Percentiles rank a stretch among this genome's conserved stretches.
phyloP scores from a whole-genome alignment of 1,140 invertebrate genomes.

The Cherax destructor region DNA sequence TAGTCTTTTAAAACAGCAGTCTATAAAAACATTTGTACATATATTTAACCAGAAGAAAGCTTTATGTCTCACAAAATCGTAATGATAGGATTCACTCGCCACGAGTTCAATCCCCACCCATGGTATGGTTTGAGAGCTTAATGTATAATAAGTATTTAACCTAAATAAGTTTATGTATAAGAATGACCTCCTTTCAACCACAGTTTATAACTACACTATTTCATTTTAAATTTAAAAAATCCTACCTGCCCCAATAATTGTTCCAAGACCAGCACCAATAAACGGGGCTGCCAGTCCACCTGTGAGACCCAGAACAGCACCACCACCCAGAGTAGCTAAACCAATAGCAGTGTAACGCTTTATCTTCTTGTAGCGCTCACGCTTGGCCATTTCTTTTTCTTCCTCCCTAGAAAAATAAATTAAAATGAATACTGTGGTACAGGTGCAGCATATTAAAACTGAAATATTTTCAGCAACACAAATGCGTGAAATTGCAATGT shows the following conservation, averaged over 20 bases:
- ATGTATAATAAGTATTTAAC: no score
- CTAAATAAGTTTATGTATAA: not conserved
- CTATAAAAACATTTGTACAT: no score
- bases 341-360: constrained; percentile 82
- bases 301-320: constrained; percentile 82
- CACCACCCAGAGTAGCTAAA: constrained; percentile 81
- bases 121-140: no score
- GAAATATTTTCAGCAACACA: no score
- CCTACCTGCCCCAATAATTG: constrained; percentile 77
- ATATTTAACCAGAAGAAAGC: no score
- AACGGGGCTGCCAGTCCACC: constrained; percentile 83
- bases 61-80: no score
- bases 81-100: no score
- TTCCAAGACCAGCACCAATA: constrained; percentile 81
- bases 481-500: no score
- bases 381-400: constrained; percentile 75
- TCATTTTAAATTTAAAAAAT: constrained; percentile 39
- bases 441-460: no score
- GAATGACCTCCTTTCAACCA: not conserved
- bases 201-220: no score
- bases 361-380: constrained; percentile 79
- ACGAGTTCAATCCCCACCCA: no score
- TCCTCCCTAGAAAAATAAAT: constrained; percentile 71
- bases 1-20: no score
- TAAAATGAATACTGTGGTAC: not conserved